These are phyloP conservation scores for Phortica magna DNA, from an alignment of 2,888 invertebrate genomes.

Conservation along the genomic window DNA sequence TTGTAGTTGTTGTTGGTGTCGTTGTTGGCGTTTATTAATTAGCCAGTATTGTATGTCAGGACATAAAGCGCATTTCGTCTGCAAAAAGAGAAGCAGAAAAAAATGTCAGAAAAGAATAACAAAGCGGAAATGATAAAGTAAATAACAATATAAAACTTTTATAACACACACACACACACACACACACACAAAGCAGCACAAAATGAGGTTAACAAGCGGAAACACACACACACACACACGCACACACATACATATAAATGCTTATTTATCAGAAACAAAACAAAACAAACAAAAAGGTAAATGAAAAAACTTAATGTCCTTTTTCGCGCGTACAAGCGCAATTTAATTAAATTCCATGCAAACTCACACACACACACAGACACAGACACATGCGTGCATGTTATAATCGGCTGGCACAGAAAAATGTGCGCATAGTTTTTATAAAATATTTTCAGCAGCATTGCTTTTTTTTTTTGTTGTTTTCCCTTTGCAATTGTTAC, in stretches of 20 bases:
- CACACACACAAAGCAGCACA: background rate
- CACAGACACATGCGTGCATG: background rate
- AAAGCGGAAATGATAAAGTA: background rate
- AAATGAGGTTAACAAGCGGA: constrained; percentile 19
- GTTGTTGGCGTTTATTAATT: constrained; percentile 17
- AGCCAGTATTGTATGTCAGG: background rate
- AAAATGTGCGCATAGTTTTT: too few relatives aligned
- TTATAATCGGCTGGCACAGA: background rate
- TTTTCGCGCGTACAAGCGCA: constrained; percentile 32
- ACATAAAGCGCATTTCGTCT: background rate
- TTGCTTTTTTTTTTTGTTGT: background rate
- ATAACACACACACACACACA: background rate
- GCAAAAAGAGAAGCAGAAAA: constrained; percentile 4
- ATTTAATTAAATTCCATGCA: constrained; percentile 25
- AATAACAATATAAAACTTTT: background rate
- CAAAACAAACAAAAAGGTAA: background rate
- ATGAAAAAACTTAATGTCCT: constrained; percentile 49
- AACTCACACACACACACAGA: constrained; percentile 30
- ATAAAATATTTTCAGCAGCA: background rate
- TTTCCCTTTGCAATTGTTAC: background rate
- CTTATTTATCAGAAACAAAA: constrained; percentile 1
- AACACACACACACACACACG: constrained; percentile 10
- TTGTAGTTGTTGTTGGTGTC: background rate
- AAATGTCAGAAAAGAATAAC: background rate
- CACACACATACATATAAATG: background rate